Conservation (phyloP, 2,888 invertebrate genomes). For the Dasysyrphus tricinctus region DNA sequence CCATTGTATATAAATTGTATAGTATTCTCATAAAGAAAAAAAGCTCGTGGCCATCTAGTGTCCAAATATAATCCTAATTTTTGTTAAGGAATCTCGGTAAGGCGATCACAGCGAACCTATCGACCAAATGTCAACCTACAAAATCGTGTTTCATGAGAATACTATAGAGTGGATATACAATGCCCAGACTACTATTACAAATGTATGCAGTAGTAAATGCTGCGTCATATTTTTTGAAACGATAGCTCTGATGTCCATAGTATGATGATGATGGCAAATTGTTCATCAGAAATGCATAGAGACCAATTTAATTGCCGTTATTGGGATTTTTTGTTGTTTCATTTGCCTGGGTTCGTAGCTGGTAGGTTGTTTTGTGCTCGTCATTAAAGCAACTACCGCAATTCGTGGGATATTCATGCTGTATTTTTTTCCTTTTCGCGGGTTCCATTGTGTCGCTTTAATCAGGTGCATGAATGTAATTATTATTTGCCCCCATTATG, state of each 20-base stretch:
- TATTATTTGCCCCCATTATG: background rate
- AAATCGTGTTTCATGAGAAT: too few relatives aligned
- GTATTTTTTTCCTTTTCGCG: background rate
- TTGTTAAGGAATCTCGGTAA: too few relatives aligned
- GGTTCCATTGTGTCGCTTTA: background rate
- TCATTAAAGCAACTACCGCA: background rate
- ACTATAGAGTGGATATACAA: too few relatives aligned
- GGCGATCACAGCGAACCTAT: too few relatives aligned
- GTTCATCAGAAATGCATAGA: background rate
- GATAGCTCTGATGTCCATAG: background rate
- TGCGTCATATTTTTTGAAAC: too few relatives aligned
- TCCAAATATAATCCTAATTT: too few relatives aligned
- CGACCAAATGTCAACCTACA: too few relatives aligned
- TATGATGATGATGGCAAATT: background rate
- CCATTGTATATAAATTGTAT: too few relatives aligned
- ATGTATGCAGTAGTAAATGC: too few relatives aligned
- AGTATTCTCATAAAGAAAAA: too few relatives aligned
- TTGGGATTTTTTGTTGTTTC: constrained; percentile 6
- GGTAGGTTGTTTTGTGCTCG: background rate
- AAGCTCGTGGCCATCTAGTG: too few relatives aligned
- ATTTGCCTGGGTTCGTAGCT: background rate
- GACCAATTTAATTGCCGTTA: constrained; percentile 5
- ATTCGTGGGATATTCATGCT: background rate
- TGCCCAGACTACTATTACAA: too few relatives aligned
- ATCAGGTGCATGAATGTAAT: constrained; percentile 5